Base-by-base conservation (phyloP, 2,113 vertebrate genomes). In the Monarcha castaneiventris region DNA sequence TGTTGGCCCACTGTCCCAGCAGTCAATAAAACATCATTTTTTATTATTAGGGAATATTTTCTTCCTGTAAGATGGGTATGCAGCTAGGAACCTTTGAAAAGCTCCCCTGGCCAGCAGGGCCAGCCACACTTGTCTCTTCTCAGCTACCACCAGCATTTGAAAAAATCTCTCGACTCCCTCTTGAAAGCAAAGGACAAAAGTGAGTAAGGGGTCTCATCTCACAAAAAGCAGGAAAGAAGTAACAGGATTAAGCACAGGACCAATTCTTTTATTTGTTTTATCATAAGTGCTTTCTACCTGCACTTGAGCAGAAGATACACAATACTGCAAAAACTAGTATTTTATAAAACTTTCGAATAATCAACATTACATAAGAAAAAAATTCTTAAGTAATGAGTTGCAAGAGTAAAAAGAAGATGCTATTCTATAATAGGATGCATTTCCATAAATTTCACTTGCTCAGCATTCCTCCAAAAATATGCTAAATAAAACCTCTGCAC, bases 101-200 rank as follows among this genome's bases (percentile, higher is more conserved):
- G 22, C 37, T 44, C 29, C 37, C 43, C 27, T 32, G 37, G 46
- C 30, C 64, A 74, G 43, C 66, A 73, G 5, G 73, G 69, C 10
- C 66, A 68, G 17, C 21, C 37, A 66, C 54, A 62, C 8, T 9
- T 0, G 0, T 26, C 44, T 25, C 37, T 77, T 30, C 48, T 69
- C 63, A 62, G 44, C 35, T 32, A 44, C 17, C 35, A 52, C 6
- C 44, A 68, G 51, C 14, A 77, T n/a, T n/a, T 5, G 19, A 5
- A 56, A 67, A 44, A 64, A 39, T 3, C 29, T 9, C 21, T 25
- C 0, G 0, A 71, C 1, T 54, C 43, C 7, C 30, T 67, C 37
- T 82, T n/a, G 25, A 69, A 79, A 79, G 14, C 20, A 52, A 84
- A 56, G 22, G 19, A 16, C 18, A 58, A 69, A 76, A 76, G 22